Conservation (phyloP, 2,113 vertebrate genomes). For the Rattus rattus region DNA sequence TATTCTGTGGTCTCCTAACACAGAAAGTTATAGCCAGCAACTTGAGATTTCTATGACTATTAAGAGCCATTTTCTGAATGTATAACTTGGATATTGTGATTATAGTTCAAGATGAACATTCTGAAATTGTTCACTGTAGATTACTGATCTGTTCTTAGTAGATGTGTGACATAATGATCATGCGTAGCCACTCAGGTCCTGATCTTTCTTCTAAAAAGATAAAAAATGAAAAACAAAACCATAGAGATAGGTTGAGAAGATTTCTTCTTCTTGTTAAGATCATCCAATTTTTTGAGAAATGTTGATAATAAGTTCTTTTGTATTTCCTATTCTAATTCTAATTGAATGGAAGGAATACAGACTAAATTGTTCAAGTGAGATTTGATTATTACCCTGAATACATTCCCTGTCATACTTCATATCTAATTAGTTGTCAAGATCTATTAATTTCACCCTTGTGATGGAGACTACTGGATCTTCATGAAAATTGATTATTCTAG, state of each 20-base stretch:
- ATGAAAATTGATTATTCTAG: background rate
- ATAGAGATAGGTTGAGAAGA: background rate
- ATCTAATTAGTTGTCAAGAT: conserved; percentile 58
- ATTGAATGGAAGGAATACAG: background rate
- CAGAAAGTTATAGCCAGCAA: background rate
- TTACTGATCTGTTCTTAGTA: background rate
- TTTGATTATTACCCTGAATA: background rate
- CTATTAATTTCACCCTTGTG: conserved; percentile 36
- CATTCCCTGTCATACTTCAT: background rate
- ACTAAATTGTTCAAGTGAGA: conserved; percentile 12
- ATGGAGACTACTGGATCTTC: background rate
- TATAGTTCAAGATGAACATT: background rate
- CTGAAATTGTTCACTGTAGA: background rate
- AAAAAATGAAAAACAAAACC: background rate
- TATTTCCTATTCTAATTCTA: background rate
- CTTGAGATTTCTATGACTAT: background rate
- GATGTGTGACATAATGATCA: background rate
- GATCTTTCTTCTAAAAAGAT: background rate
- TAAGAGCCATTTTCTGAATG: background rate
- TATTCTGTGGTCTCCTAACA: background rate
- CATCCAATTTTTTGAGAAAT: background rate
- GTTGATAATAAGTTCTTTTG: background rate
- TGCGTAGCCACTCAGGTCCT: background rate
- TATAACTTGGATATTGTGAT: background rate
- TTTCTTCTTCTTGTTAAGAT: background rate